Base-by-base conservation (phyloP, 1,140 invertebrate genomes). In the Belonocnema kinseyi region DNA sequence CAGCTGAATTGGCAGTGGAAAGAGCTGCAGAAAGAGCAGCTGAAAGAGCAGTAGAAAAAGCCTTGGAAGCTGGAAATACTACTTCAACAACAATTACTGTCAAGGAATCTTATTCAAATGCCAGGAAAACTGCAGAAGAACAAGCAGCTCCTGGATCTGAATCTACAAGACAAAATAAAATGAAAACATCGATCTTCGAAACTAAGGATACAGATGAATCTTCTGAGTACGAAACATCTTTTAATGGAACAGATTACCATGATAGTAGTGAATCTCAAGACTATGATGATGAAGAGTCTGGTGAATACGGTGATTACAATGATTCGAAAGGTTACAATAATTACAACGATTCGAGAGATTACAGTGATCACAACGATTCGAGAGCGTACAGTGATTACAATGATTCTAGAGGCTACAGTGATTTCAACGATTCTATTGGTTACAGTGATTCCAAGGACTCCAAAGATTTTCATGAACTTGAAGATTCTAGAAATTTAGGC, bases 1-100 rank as follows among this genome's bases (percentile, higher is more conserved):
- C 89, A 4, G 90, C 90, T 0, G 89, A 92, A 66, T 77, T 91
- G 0, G 90, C 89, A 5, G 90, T 92, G 10, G 90, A 91, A 66
- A 85, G 86, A 26, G 87, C 89, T 16, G 91, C 89, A 11, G 90
- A 92, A 77, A 86, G 85, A 71, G 89, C 86, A 12, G 90, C 90
- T 0, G 90, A 91, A 54, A 85, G 87, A 72, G 90, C 90, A 1
- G 90, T 91, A 2, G 90, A 92, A 50, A 91, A 90, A 72, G 85
- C 85, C 0, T 74, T 91, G 12, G 86, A 91, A 58, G 82, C 84
- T 40, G 91, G 90, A 0, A 90, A 89, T 46, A 85, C 79, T 0
- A 87, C 86, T 1, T 89, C 88, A 1, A 87, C 87, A n/a, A 87
- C 90, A 14, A 84, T 90, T 12, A 88, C 86, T 0, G 80, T 90